A percentile compares a stretch with the other conserved stretches of the same genome.
Conservation (phyloP, 2,113 vertebrate species). For the Mesocricetus auratus region DNA sequence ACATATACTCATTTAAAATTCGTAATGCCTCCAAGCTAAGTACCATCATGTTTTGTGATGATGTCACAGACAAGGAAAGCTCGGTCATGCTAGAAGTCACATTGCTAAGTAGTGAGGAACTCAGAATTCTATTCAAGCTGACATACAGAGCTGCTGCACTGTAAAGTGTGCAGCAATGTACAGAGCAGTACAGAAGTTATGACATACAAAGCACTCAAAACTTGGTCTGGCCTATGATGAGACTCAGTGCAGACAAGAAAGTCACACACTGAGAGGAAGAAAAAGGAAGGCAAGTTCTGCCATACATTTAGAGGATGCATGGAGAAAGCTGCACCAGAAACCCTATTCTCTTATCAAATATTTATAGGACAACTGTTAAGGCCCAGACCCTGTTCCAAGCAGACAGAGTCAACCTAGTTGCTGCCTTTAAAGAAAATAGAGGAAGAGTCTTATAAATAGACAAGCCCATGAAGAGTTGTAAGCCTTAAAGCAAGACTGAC, state of each 20-base stretch:
- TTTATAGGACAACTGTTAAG: background rate
- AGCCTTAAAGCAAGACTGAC: background rate
- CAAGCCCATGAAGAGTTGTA: background rate
- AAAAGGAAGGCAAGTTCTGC: background rate
- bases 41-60: background rate
- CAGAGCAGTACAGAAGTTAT: background rate
- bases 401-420: constrained; percentile 17
- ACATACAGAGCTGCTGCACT: background rate
- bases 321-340: background rate
- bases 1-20: background rate
- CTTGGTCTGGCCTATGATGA: background rate
- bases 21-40: background rate
- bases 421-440: constrained; percentile 24
- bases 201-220: background rate
- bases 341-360: constrained; percentile 34
- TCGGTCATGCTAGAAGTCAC: background rate
- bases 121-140: background rate
- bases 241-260: background rate
- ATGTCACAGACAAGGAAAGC: background rate
- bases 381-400: background rate
- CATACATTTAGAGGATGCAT: background rate
- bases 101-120: background rate
- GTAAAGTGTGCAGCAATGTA: accelerated
- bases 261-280: background rate
- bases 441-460: background rate